These are phyloP conservation scores for Rotaria sp. DNA, from an alignment of 2,888 invertebrate genomes.

Conservation along the genomic window DNA sequence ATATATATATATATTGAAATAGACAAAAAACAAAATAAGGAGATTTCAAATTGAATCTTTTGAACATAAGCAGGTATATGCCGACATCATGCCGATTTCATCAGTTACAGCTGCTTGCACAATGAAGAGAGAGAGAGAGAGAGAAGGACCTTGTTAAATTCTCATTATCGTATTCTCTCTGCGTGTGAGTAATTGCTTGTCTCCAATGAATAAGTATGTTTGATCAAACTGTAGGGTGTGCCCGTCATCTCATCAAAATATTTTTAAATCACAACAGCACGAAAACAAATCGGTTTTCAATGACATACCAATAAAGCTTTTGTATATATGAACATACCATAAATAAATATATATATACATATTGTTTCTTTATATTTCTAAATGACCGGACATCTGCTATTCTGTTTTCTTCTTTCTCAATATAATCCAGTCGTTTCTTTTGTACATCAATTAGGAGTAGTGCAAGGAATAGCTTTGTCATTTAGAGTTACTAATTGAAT, in stretches of 20 bases:
- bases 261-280: not conserved
- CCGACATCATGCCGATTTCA: not conserved
- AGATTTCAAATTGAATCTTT: not conserved
- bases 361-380: not conserved
- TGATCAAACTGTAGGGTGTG: not conserved
- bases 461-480: not conserved
- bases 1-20: too few species aligned
- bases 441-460: not conserved
- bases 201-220: not conserved
- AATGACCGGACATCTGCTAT: constrained; percentile 1
- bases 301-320: not conserved
- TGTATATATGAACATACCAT: not conserved
- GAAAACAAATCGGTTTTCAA: constrained; percentile 15
- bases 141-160: not conserved
- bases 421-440: not conserved
- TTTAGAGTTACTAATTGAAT: not conserved
- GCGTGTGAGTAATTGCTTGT: constrained; percentile 19
- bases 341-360: too few species aligned
- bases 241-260: not conserved
- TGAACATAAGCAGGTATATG: not conserved
- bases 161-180: not conserved
- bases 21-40: not conserved
- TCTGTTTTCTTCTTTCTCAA: not conserved
- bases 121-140: not conserved
- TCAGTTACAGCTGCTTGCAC: constrained; percentile 1